Evolutionary conservation across 2,888 invertebrate genomes (phyloP).

Genomic region (Lochmaea capreae): DNA sequence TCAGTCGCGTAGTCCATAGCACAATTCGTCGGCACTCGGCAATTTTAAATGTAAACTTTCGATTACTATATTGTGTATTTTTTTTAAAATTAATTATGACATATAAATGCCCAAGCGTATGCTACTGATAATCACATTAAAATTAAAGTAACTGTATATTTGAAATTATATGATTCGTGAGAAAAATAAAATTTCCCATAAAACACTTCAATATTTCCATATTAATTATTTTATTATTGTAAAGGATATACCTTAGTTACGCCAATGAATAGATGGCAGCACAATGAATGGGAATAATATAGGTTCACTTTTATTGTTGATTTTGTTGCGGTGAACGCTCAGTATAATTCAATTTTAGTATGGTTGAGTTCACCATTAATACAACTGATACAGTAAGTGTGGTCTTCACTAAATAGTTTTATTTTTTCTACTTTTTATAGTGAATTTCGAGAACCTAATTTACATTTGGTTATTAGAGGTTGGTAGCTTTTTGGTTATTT

Average conservation of each 20-base stretch:
- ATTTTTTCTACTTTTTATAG: conserved; percentile 6
- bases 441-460: neutral
- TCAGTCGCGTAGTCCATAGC: too few relatives aligned
- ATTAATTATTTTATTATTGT: neutral
- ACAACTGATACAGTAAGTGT: conserved; percentile 52
- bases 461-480: neutral
- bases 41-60: too few relatives aligned
- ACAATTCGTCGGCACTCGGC: too few relatives aligned
- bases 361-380: conserved; percentile 48
- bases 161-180: neutral
- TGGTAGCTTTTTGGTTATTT: neutral
- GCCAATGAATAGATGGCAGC: conserved; percentile 53
- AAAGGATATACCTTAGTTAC: conserved; percentile 10
- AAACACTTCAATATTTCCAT: neutral
- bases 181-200: neutral
- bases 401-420: conserved; percentile 8
- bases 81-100: too few relatives aligned
- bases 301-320: conserved; percentile 58
- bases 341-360: conserved; percentile 46
- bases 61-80: too few relatives aligned
- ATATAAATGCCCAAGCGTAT: too few relatives aligned
- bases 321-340: conserved; percentile 55
- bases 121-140: too few relatives aligned
- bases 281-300: conserved; percentile 53
- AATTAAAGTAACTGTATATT: too few relatives aligned